These are phyloP conservation scores for Anolis apletophallus DNA, from an alignment of 2,797 vertebrate species.

Conservation along the genomic window DNA sequence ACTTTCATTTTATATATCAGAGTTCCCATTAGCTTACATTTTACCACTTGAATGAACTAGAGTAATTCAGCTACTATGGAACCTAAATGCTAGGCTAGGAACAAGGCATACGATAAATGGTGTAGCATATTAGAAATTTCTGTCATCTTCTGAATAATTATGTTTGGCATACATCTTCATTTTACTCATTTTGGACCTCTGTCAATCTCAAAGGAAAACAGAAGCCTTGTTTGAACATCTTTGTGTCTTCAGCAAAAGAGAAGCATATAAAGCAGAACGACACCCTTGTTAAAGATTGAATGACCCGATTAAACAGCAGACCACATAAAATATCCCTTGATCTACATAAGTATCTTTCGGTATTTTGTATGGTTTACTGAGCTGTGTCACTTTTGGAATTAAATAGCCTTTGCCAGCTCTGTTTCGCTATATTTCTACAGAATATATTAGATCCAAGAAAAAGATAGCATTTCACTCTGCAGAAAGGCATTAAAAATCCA, in stretches of 20 bases:
- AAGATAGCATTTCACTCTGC: constrained; percentile 13
- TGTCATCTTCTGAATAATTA: constrained; percentile 43
- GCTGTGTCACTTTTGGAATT: constrained; percentile 11
- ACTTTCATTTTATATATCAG: neutral
- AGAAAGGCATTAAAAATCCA: neutral
- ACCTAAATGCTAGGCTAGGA: neutral
- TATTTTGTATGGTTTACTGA: constrained; percentile 13
- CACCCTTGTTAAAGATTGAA: constrained; percentile 28
- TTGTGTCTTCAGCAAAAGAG: constrained; percentile 36
- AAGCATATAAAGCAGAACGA: constrained; percentile 10
- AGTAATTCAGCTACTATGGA: neutral
- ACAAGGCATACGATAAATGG: constrained; percentile 16
- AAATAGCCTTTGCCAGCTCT: constrained; percentile 18
- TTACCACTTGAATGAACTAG: neutral
- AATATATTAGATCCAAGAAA: constrained; percentile 26
- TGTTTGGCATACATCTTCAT: constrained; percentile 26
- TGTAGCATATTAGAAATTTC: constrained; percentile 16
- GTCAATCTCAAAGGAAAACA: constrained; percentile 27
- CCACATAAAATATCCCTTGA: constrained; percentile 29
- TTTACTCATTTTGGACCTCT: constrained; percentile 20
- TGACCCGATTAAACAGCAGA: constrained; percentile 3
- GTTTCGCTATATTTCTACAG: constrained; percentile 37
- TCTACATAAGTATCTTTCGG: constrained; percentile 22
- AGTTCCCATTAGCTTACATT: neutral
- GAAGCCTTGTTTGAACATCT: constrained; percentile 17